phyloP scores from a whole-genome alignment of 2,888 invertebrate genomes.

The Harmothoe impar region DNA sequence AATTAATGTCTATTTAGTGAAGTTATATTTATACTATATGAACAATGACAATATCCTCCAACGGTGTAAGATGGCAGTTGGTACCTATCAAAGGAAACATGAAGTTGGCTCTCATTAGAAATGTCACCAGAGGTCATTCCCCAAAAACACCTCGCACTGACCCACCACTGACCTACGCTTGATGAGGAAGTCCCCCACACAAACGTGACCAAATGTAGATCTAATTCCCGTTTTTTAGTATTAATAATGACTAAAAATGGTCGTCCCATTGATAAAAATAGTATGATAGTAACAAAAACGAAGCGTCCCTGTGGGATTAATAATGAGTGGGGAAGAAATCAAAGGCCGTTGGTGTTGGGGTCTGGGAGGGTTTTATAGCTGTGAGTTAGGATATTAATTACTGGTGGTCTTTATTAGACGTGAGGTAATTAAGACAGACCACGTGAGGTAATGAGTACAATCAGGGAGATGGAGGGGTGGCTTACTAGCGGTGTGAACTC shows the following conservation, averaged over 20 bases:
- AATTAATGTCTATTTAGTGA: too few relatives aligned
- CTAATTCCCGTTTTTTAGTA: background rate
- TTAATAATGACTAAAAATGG: background rate
- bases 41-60: too few relatives aligned
- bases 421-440: conserved; percentile 3
- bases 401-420: background rate
- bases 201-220: background rate
- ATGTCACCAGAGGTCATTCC: background rate
- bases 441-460: background rate
- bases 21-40: too few relatives aligned
- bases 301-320: background rate
- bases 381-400: background rate
- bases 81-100: too few relatives aligned
- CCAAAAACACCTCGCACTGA: background rate
- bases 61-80: too few relatives aligned
- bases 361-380: conserved; percentile 7
- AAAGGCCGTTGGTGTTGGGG: background rate
- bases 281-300: background rate
- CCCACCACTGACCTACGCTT: background rate
- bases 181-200: background rate
- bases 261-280: background rate
- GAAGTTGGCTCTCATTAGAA: too few relatives aligned
- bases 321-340: background rate
- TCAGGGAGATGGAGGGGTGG: background rate
- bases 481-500: too few relatives aligned